Base-by-base conservation (phyloP, 2,113 vertebrate species). In the Phycodurus eques region DNA sequence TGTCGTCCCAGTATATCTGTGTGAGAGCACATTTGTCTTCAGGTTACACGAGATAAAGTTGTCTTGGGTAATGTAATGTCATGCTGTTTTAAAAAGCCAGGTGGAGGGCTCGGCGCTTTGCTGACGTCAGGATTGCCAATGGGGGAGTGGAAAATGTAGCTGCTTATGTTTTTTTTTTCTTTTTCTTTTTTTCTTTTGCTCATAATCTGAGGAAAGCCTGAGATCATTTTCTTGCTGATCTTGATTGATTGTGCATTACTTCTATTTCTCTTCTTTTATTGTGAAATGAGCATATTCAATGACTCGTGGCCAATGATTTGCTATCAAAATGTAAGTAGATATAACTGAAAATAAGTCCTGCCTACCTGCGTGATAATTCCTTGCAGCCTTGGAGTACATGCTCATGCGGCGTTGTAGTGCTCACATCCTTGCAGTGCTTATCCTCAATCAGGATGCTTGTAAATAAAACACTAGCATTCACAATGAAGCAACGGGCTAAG, bases 21-120 rank as follows among this genome's bases (percentile, higher is more conserved):
- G 66, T 6, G 68, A 63, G 68, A 79, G 62, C 27, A 46, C 49
- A 46, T 75, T 74, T 67, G 70, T 74, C 72, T 85, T 76, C 75
- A 35, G 68, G 83, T 83, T 82, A 85, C 80, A 81, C 51, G 78
- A 80, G 83, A 86, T 85, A 77, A 82, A 61, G 60, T 60, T 70
- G 53, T 39, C 0, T 67, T 64, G 67, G 68, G 62, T 86, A 89
- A 89, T 83, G 72, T 74, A 82, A 89, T 88, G 80, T 85, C 83
- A 87, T 72, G 86, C 85, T 68, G 43, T 78, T 81, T 70, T 47
- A 44, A 31, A 59, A 81, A 67, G 43, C 56, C 63, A 80, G 64
- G 72, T 77, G 76, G 74, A 82, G 51, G 57, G 27, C 67, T 70
- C 72, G 51, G 14, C 15, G 13, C 61, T 27, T 22, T 59, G 47